Evolutionary conservation across 92 coral and sea anemone genomes (phyloP), one percentile per base, ranked within the genome.

Genomic region (Epizoanthus scotinus): DNA sequence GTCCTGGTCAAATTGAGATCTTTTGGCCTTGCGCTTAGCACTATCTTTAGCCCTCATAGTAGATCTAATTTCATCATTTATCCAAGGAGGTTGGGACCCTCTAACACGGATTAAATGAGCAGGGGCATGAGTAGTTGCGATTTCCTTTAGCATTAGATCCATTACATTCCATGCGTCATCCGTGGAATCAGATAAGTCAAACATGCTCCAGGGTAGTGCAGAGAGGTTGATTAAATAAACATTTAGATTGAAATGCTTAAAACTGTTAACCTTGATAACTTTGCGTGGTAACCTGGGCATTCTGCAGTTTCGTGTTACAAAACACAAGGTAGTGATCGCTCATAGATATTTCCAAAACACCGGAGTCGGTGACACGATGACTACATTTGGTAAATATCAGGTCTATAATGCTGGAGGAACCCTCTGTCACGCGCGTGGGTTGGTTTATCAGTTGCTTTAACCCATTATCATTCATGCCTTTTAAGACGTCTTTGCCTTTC

Each of bases 281-380:
- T n/a, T n/a, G n/a, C n/a, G n/a, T n/a, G n/a, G n/a, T n/a, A n/a
- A n/a, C n/a, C n/a, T n/a, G n/a, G n/a, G n/a, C n/a, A n/a, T n/a
- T n/a, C n/a, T n/a, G n/a, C n/a, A n/a, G n/a, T n/a, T n/a, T n/a
- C n/a, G n/a, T 2, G 70, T 81, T 69, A 18, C 85, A 81, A 54
- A 67, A 81, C 28, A 68, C n/a, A n/a, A n/a, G n/a, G n/a, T n/a
- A n/a, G n/a, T n/a, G n/a, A n/a, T n/a, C n/a, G n/a, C n/a, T n/a
- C n/a, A n/a, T n/a, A 8, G 85, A 67, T 60, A 81, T n/a, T 69
- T 69, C 18, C 52, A 81, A 34, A 49, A 81, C 78, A 18, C 84
- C 75, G 7, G 68, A 69, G 24, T 15, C 55, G 10, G 78, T 81
- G 13, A 38, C 55, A 28, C 78, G 78, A 80, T 80, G 77, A 17